These are phyloP conservation scores for Junonia oenone DNA, from an alignment of 2,888 invertebrate genomes.

Conservation along the genomic window DNA sequence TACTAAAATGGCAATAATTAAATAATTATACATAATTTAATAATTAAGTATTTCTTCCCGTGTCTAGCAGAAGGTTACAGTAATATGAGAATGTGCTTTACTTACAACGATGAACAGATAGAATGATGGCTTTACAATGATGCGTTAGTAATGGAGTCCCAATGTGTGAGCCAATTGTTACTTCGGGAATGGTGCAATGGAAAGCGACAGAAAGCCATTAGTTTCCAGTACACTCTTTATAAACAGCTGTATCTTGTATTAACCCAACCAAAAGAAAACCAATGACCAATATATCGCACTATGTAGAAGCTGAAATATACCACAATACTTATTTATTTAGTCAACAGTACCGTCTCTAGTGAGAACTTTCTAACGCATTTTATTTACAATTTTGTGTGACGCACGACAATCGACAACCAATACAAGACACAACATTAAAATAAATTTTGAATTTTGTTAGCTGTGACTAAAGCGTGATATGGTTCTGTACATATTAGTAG, in stretches of 20 bases:
- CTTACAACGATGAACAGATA: constrained; percentile 73
- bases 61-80: constrained; percentile 40
- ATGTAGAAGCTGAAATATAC: constrained; percentile 78
- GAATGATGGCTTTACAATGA: constrained; percentile 73
- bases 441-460: constrained; percentile 77
- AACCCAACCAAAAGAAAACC: constrained; percentile 80
- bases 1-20: too few species aligned
- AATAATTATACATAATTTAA: too few species aligned
- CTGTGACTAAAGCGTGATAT: constrained; percentile 74
- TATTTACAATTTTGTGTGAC: constrained; percentile 34
- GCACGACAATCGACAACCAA: constrained; percentile 67
- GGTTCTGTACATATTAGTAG: constrained; percentile 65
- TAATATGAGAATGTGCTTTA: constrained; percentile 65
- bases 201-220: constrained; percentile 77
- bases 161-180: constrained; percentile 77
- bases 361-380: constrained; percentile 31
- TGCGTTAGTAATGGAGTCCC: constrained; percentile 78
- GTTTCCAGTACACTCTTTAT: constrained; percentile 76
- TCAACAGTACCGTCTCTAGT: not conserved
- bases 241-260: constrained; percentile 79
- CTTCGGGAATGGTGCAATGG: constrained; percentile 73
- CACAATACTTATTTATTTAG: constrained; percentile 67
- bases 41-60: constrained; percentile 40
- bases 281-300: constrained; percentile 75
- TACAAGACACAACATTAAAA: constrained; percentile 78